Evolutionary conservation across 2,797 vertebrate genomes (phyloP), one percentile per base, ranked within the genome.

Genomic region (Fistularia commersonii): DNA sequence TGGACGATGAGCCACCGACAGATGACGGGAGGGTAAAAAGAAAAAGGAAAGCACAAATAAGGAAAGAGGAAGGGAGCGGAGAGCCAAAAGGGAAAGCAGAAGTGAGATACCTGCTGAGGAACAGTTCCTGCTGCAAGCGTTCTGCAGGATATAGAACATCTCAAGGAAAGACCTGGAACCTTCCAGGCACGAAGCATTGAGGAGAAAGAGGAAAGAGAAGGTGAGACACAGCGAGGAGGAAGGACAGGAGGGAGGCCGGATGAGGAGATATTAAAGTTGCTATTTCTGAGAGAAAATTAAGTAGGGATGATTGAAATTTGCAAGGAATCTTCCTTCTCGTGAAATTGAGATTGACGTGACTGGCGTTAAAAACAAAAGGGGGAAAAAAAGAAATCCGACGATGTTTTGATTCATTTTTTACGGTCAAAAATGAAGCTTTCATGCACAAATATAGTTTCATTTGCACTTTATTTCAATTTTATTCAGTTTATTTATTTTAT

Each of bases 91-190:
- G 8, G 40, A 45, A 8, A 58, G 55, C 52, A 44, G 36, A 45
- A 56, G 85, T 87, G 84, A 92, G 93, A 93, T 98, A 99, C 96
- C 97, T 99, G 98, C 94, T 90, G 95, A 93, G 88, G 96, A 95
- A 93, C 94, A 98, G 94, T 98, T 98, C 92, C 93, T 95, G 93
- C 91, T 92, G 93, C 95, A 98, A 95, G 94, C 87, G 89, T 89
- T 94, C 91, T 96, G 97, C 87, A 95, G 93, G 90, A 98, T 91
- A 98, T 91, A 96, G 95, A 99, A 98, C 92, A 93, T 94, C 95
- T 98, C 95, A 87, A 93, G 94, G 87, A 94, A 93, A 94, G 93
- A 93, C 90, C 93, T 94, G 88, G 93, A 91, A 92, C 93, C 96
- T 98, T 97, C 91, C 93, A 93, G 89, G 90, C 87, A 90, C 85